Evolutionary conservation across 2,113 vertebrate genomes (phyloP).

Genomic region (Muscicapa adusta): DNA sequence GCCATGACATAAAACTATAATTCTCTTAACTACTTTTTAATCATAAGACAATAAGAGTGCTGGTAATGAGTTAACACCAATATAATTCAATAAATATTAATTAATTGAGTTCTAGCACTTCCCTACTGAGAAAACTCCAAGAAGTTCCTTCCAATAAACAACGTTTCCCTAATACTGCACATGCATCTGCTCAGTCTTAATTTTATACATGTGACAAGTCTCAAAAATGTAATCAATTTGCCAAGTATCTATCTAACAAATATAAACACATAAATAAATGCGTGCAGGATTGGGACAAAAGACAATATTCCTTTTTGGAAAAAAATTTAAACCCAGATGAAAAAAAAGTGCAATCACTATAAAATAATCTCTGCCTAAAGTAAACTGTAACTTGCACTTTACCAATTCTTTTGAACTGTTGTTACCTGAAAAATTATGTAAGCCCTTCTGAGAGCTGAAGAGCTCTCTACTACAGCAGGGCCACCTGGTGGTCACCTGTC

Average conservation of each 20-base stretch:
- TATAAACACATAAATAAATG: neutral
- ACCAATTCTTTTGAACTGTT: neutral
- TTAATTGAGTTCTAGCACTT: neutral
- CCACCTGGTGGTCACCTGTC: neutral
- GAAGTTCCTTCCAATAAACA: neutral
- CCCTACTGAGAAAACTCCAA: neutral
- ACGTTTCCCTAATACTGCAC: neutral
- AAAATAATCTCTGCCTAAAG: neutral
- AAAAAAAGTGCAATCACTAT: neutral
- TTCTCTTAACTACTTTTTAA: neutral
- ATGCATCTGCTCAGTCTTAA: neutral
- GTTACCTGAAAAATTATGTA: fast-evolving
- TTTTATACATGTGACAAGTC: neutral
- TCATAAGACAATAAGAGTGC: neutral
- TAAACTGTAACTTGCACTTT: neutral
- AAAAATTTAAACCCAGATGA: neutral
- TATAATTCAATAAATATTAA: neutral
- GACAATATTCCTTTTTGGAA: neutral
- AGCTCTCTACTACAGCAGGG: neutral
- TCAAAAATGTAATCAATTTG: neutral
- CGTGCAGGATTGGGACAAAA: neutral
- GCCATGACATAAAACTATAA: neutral
- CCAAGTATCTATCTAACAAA: neutral
- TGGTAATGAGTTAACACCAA: neutral
- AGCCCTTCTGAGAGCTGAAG: fast-evolving